phyloP scores from a whole-genome alignment of 2,797 vertebrate genomes.

The Tapirus indicus region DNA sequence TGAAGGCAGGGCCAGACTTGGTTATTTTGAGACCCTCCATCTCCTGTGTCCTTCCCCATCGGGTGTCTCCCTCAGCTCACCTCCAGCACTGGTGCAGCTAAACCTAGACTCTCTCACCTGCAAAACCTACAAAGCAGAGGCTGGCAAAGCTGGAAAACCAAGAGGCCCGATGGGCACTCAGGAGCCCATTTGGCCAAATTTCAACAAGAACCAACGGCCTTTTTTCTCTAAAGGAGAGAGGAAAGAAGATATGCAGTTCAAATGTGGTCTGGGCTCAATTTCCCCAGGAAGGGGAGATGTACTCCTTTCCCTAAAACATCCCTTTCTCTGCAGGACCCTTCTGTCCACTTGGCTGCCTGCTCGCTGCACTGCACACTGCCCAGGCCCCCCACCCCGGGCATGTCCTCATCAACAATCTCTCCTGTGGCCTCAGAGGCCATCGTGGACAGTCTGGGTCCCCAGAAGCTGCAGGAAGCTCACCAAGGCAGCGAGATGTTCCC shows the following conservation, averaged over 20 bases:
- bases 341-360: neutral
- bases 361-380: fast-evolving
- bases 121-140: neutral
- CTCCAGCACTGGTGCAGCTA: neutral
- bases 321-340: neutral
- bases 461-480: neutral
- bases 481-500: neutral
- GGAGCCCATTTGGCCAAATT: neutral
- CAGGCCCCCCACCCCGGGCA: neutral
- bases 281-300: neutral
- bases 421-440: neutral
- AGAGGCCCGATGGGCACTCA: neutral
- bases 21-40: neutral
- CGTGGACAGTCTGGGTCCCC: no score
- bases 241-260: neutral
- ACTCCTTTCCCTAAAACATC: neutral
- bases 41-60: neutral
- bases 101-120: neutral
- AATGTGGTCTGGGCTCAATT: neutral
- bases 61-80: no score
- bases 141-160: neutral
- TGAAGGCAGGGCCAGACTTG: neutral
- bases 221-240: neutral
- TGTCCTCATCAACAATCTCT: neutral
- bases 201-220: neutral